phyloP scores from a whole-genome alignment of 2,113 vertebrate genomes.

The Pimephales promelas region DNA sequence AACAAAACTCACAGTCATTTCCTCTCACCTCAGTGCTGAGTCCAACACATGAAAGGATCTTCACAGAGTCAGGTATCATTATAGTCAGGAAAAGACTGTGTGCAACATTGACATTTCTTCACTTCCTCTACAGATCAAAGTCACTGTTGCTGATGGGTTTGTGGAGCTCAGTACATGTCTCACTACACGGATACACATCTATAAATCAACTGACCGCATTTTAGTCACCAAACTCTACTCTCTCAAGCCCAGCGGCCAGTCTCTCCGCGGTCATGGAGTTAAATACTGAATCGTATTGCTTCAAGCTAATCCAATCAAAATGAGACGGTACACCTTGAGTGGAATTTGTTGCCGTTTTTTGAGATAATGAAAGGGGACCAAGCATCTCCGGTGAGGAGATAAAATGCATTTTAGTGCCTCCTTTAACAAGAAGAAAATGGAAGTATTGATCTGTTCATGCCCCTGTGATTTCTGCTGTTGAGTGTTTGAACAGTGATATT shows the following conservation, averaged over 20 bases:
- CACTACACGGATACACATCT: neutral
- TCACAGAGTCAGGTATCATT: conserved; percentile 14
- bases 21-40: neutral
- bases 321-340: neutral
- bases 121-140: conserved; percentile 40
- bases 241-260: neutral
- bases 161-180: conserved; percentile 21
- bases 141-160: neutral
- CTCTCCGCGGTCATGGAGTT: neutral
- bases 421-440: conserved; percentile 27
- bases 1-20: conserved; percentile 1
- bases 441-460: conserved; percentile 47
- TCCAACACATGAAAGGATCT: conserved; percentile 21
- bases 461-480: conserved; percentile 11
- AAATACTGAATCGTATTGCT: conserved; percentile 13
- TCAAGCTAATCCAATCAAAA: conserved; percentile 32
- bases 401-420: conserved; percentile 36
- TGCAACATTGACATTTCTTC: neutral
- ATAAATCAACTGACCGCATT: neutral
- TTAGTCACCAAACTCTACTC: neutral
- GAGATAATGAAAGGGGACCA: conserved; percentile 22
- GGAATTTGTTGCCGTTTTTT: conserved; percentile 27
- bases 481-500: neutral
- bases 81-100: neutral
- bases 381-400: conserved; percentile 6